Evolutionary conservation across 2,113 vertebrate species (phyloP).

Genomic region (Myocastor coypus): DNA sequence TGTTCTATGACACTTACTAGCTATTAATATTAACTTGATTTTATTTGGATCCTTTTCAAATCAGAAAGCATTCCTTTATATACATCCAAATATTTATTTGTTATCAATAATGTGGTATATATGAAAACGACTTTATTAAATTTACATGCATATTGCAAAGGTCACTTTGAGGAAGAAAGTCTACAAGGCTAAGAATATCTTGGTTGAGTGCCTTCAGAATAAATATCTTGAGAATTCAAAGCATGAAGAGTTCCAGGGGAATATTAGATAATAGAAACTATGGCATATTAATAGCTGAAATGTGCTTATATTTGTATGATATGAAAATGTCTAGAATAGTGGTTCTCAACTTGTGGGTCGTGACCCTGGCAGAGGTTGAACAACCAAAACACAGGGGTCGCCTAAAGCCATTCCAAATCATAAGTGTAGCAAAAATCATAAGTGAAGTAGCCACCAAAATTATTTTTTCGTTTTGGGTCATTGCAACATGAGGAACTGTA

Average conservation of each 20-base stretch:
- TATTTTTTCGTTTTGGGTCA: too few species aligned
- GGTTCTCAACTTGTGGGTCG: too few species aligned
- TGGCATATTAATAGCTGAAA: background rate
- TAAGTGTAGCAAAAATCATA: too few species aligned
- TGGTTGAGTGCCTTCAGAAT: background rate
- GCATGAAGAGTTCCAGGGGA: background rate
- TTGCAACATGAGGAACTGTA: too few species aligned
- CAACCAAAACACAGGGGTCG: too few species aligned
- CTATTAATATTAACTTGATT: conserved; percentile 51
- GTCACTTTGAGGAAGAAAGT: conserved; percentile 39
- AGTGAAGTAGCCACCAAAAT: too few species aligned
- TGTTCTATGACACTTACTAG: background rate
- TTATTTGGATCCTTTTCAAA: conserved; percentile 36
- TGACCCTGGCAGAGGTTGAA: too few species aligned
- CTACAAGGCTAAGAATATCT: conserved; percentile 27
- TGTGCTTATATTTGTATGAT: background rate
- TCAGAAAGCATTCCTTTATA: background rate
- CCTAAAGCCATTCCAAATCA: too few species aligned
- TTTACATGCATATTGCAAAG: conserved; percentile 36
- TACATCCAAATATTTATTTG: conserved; percentile 55
- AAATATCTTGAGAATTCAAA: conserved; percentile 36
- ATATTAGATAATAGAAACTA: conserved; percentile 5
- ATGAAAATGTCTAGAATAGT: conserved; percentile 36
- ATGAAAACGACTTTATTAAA: conserved; percentile 61
- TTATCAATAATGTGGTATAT: conserved; percentile 18